Evolutionary conservation across 2,797 vertebrate species (phyloP).

Genomic region (Anas acuta): DNA sequence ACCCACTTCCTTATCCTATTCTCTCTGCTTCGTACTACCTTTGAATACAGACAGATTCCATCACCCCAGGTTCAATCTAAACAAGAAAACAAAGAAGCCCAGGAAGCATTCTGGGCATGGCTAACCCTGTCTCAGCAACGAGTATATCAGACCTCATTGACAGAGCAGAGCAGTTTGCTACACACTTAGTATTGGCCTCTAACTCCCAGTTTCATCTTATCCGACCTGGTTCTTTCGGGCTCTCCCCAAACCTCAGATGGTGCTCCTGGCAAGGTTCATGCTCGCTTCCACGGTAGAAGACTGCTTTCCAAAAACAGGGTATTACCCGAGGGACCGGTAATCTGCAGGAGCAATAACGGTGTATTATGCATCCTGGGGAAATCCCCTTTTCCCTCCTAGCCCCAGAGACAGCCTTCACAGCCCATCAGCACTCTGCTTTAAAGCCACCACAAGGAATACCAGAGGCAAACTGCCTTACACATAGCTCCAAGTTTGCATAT

Average conservation of each 20-base stretch:
- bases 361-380: no score
- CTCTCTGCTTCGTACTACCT: neutral
- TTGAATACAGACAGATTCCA: neutral
- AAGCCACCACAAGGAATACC: no score
- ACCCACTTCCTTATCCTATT: neutral
- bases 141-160: rapidly evolving
- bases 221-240: rapidly evolving
- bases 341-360: rapidly evolving
- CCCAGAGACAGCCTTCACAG: neutral
- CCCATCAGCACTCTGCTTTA: neutral
- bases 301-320: neutral
- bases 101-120: neutral
- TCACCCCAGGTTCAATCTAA: neutral
- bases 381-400: neutral
- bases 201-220: rapidly evolving
- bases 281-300: neutral
- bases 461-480: neutral
- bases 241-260: neutral
- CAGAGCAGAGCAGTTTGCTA: neutral
- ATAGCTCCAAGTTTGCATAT: neutral
- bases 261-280: no score
- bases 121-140: neutral
- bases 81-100: neutral
- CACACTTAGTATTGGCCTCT: neutral
- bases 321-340: rapidly evolving